phyloP scores from a whole-genome alignment of 1,140 invertebrate genomes.

The Aethina tumida region DNA sequence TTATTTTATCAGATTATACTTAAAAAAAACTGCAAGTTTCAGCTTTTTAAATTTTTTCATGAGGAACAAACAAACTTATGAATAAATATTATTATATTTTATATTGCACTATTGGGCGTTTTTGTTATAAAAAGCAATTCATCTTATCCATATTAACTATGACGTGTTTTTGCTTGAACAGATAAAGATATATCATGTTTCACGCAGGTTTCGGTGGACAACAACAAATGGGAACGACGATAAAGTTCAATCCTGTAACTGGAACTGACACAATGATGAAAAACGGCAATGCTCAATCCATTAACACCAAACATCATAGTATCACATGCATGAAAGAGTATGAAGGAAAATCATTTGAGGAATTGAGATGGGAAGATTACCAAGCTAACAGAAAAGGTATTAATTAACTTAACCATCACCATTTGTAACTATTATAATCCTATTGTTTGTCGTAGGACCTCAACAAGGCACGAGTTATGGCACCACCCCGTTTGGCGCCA shows the following conservation, averaged over 20 bases:
- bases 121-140: no score
- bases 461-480: slow-evolving; percentile 22
- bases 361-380: slow-evolving; percentile 91
- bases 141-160: no score
- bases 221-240: slow-evolving; percentile 52
- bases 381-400: slow-evolving; percentile 72
- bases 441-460: slow-evolving; percentile 13
- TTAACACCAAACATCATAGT: slow-evolving; percentile 87
- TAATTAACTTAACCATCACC: neutral
- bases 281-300: slow-evolving; percentile 67
- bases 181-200: no score
- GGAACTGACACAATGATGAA: slow-evolving; percentile 89
- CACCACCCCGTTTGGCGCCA: slow-evolving; percentile 18
- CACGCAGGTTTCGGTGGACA: slow-evolving; percentile 5
- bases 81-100: no score
- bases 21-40: no score
- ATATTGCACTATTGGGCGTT: no score
- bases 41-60: no score
- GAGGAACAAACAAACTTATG: no score
- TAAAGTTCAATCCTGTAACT: slow-evolving; percentile 79
- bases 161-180: no score
- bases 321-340: slow-evolving; percentile 98
- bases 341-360: slow-evolving; percentile 87
- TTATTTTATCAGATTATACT: no score
- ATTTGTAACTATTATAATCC: neutral